Conservation (phyloP, 1,140 invertebrate genomes). For the Ceratoteleas bidentatus region DNA sequence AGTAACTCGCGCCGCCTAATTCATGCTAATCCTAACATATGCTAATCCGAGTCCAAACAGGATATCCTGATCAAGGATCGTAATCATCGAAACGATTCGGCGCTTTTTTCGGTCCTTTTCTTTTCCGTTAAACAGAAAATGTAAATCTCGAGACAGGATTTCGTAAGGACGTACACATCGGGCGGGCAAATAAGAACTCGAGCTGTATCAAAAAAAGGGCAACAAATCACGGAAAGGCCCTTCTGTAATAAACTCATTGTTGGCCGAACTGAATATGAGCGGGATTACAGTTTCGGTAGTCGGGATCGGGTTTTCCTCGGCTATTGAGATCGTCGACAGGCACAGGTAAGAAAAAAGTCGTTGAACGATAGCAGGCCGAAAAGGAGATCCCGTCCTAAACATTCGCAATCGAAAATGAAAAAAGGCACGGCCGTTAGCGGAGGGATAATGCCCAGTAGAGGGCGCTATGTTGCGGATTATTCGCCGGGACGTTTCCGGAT, state of each 20-base stretch:
- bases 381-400: constrained; percentile 59
- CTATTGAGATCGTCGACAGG: constrained; percentile 27
- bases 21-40: constrained; percentile 43
- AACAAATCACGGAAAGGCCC: constrained; percentile 58
- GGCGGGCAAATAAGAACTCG: constrained; percentile 45
- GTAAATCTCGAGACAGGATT: constrained; percentile 45
- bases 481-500: constrained; percentile 27
- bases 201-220: constrained; percentile 51
- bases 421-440: constrained; percentile 51
- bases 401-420: constrained; percentile 57
- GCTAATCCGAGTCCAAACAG: constrained; percentile 49
- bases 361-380: constrained; percentile 60
- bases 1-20: constrained; percentile 20
- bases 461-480: constrained; percentile 35
- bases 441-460: constrained; percentile 17
- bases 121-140: constrained; percentile 51
- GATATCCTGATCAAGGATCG: constrained; percentile 30
- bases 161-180: not conserved
- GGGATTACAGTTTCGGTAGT: constrained; percentile 61
- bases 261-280: constrained; percentile 55
- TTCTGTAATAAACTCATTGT: constrained; percentile 63
- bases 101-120: constrained; percentile 6
- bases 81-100: constrained; percentile 32
- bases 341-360: constrained; percentile 67
- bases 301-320: constrained; percentile 60